Conservation (phyloP, 2,888 invertebrate genomes). For the Habrosyne pyritoides region DNA sequence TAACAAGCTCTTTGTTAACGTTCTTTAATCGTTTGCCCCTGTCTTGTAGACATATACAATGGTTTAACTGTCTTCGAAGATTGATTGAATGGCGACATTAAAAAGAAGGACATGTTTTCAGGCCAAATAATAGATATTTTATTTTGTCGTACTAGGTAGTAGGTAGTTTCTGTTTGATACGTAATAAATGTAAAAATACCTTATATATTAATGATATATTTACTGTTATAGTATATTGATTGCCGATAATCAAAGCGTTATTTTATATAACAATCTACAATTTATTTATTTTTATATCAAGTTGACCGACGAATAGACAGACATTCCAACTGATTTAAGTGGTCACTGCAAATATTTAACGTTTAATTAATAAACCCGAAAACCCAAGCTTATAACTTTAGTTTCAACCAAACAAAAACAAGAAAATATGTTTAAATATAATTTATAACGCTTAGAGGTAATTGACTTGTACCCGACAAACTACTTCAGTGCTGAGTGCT, state of each 20-base stretch:
- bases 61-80: slow-evolving; percentile 25
- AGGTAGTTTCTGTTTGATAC: neutral
- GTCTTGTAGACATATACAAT: slow-evolving; percentile 22
- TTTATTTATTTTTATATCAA: too few species aligned
- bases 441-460: slow-evolving; percentile 11
- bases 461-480: slow-evolving; percentile 12
- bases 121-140: neutral
- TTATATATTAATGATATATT: too few species aligned
- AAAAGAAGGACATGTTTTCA: slow-evolving; percentile 1
- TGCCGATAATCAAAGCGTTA: too few species aligned
- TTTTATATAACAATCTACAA: too few species aligned
- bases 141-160: neutral
- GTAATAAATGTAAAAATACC: too few species aligned
- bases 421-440: neutral
- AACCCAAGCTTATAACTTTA: neutral
- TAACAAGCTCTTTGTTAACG: slow-evolving; percentile 77
- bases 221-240: too few species aligned
- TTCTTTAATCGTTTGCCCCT: slow-evolving; percentile 43
- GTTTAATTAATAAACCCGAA: neutral
- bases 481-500: slow-evolving; percentile 12
- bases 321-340: too few species aligned
- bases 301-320: too few species aligned
- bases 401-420: neutral
- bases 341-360: too few species aligned
- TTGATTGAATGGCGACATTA: slow-evolving; percentile 23